These are phyloP conservation scores for Cantharis lateralis DNA, from an alignment of 2,888 invertebrate species.

Conservation along the genomic window DNA sequence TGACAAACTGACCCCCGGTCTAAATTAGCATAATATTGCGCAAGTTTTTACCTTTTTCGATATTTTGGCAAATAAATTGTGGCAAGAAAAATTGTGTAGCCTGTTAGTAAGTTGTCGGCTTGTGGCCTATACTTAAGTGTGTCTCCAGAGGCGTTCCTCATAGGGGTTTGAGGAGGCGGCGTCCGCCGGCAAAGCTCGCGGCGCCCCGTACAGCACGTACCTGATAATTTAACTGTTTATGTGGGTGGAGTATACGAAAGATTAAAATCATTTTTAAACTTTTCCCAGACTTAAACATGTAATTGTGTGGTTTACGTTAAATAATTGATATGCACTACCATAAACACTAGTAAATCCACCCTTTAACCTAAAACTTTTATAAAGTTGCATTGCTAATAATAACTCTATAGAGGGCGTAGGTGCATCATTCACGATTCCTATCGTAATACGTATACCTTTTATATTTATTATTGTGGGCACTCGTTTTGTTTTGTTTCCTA, in stretches of 20 bases:
- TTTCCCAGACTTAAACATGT: slow-evolving; percentile 43
- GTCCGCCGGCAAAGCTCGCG: slow-evolving; percentile 50
- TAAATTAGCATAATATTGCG: neutral
- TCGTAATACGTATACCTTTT: neutral
- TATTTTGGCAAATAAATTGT: neutral
- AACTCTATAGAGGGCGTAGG: neutral
- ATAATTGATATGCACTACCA: slow-evolving; percentile 19
- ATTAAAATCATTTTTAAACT: slow-evolving; percentile 45
- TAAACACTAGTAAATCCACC: neutral
- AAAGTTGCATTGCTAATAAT: neutral
- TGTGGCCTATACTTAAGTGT: slow-evolving; percentile 53
- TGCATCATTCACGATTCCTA: neutral
- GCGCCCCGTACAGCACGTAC: slow-evolving; percentile 48
- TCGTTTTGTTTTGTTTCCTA: neutral
- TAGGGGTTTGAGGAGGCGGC: slow-evolving; percentile 51
- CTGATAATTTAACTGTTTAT: slow-evolving; percentile 53
- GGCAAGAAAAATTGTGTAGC: neutral
- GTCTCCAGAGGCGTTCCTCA: slow-evolving; percentile 53
- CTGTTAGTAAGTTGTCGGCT: slow-evolving; percentile 33
- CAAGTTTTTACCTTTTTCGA: neutral
- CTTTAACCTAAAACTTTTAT: neutral
- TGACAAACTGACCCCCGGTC: neutral
- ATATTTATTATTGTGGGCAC: neutral
- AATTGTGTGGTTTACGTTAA: slow-evolving; percentile 24
- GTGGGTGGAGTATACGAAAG: slow-evolving; percentile 50